A percentile compares a stretch with the other conserved stretches of the same genome.
These are phyloP conservation scores for Onychomys torridus DNA, from an alignment of 2,797 vertebrate genomes.

Conservation along the genomic window DNA sequence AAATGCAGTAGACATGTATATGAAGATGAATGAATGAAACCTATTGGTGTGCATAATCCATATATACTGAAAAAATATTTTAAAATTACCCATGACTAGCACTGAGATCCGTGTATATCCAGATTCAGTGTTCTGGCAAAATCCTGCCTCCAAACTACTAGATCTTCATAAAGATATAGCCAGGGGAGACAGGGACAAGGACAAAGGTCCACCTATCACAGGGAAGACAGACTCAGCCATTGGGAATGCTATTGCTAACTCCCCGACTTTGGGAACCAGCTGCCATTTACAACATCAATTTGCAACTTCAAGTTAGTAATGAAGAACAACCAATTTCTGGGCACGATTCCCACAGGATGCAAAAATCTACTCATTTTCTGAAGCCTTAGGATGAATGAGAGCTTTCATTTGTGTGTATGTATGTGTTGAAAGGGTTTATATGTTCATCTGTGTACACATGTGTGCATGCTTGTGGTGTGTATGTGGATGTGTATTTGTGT, in stretches of 20 bases:
- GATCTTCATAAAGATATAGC: neutral
- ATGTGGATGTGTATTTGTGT: neutral
- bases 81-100: neutral
- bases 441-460: neutral
- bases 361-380: conserved; percentile 13
- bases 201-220: neutral
- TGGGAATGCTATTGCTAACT: neutral
- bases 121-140: neutral
- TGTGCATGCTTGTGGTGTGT: neutral
- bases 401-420: neutral
- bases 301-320: neutral
- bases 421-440: neutral
- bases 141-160: neutral
- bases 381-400: neutral
- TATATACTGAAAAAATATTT: neutral
- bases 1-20: neutral
- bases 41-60: neutral
- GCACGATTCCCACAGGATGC: neutral
- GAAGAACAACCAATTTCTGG: neutral
- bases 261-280: neutral
- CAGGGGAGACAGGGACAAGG: neutral
- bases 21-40: neutral
- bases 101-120: neutral
- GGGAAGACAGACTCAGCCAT: neutral
- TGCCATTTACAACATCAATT: neutral